A percentile compares a stretch with the other conserved stretches of the same genome.
These are phyloP conservation scores for Emberiza fucata DNA, from an alignment of 2,113 vertebrate species.

Conservation along the genomic window DNA sequence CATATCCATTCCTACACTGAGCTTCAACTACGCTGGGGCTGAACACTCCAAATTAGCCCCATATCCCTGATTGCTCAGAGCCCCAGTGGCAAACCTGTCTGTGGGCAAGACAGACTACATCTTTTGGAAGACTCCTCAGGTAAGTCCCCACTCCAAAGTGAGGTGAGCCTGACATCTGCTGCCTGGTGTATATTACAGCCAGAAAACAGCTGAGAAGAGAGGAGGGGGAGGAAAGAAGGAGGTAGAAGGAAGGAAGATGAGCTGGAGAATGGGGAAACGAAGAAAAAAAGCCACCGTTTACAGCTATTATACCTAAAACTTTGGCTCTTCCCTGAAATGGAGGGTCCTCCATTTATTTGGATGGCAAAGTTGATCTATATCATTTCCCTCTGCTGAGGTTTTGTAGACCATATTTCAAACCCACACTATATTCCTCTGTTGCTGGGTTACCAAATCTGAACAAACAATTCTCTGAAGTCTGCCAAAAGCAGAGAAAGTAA, in stretches of 20 bases:
- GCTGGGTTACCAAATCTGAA: slow-evolving; percentile 60
- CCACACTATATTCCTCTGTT: slow-evolving; percentile 35
- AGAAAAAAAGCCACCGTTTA: background rate
- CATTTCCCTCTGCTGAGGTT: background rate
- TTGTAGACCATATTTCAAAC: slow-evolving; percentile 54
- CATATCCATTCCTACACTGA: background rate
- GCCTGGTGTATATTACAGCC: background rate
- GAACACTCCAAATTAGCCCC: background rate
- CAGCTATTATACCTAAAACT: background rate
- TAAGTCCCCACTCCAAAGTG: background rate
- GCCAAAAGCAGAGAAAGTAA: slow-evolving; percentile 48
- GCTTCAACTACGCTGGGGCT: background rate
- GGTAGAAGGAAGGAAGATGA: background rate
- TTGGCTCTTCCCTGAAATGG: background rate
- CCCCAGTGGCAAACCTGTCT: background rate
- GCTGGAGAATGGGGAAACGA: background rate
- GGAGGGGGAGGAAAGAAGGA: background rate
- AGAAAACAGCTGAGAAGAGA: background rate
- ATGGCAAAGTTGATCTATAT: slow-evolving; percentile 16
- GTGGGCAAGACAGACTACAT: background rate
- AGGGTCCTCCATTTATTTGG: background rate
- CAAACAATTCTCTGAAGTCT: slow-evolving; percentile 53
- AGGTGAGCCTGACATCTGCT: rapidly evolving
- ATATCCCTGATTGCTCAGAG: background rate
- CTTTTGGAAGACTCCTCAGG: background rate